Conservation (phyloP, 2,113 vertebrate species). For the Petromus typicus region DNA sequence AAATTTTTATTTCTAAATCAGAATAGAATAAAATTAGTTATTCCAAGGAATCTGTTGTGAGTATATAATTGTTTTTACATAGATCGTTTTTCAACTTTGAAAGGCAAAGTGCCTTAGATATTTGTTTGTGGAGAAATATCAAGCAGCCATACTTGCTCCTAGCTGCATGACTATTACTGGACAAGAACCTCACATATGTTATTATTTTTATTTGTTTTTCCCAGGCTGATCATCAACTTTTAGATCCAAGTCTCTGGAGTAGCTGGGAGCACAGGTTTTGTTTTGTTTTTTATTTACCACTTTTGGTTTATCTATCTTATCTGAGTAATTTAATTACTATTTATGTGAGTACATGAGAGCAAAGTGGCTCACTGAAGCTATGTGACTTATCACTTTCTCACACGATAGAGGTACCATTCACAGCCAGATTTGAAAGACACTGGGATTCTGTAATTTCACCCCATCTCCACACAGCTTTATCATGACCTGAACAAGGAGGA, state of each 20-base stretch:
- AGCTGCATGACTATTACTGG: neutral
- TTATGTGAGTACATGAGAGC: neutral
- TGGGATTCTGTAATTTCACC: neutral
- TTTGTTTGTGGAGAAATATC: neutral
- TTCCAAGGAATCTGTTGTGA: neutral
- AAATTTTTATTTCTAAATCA: neutral
- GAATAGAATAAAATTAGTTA: neutral
- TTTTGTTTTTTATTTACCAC: neutral
- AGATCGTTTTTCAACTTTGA: conserved; percentile 33
- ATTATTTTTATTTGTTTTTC: neutral
- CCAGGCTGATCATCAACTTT: neutral
- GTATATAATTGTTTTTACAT: conserved; percentile 28
- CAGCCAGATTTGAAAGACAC: neutral
- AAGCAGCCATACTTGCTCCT: conserved; percentile 4
- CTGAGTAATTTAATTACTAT: conserved; percentile 37
- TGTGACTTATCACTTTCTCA: neutral
- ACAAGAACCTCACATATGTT: neutral
- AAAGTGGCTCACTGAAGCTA: neutral
- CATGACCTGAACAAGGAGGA: neutral
- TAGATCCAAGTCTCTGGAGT: neutral
- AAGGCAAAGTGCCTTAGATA: conserved; percentile 5
- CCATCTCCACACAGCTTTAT: neutral
- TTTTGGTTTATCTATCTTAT: neutral
- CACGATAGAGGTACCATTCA: neutral
- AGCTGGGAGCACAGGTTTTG: neutral